Percentiles rank a stretch among this genome's conserved stretches.
Conservation (phyloP, 2,113 vertebrate genomes). For the Parus major region DNA sequence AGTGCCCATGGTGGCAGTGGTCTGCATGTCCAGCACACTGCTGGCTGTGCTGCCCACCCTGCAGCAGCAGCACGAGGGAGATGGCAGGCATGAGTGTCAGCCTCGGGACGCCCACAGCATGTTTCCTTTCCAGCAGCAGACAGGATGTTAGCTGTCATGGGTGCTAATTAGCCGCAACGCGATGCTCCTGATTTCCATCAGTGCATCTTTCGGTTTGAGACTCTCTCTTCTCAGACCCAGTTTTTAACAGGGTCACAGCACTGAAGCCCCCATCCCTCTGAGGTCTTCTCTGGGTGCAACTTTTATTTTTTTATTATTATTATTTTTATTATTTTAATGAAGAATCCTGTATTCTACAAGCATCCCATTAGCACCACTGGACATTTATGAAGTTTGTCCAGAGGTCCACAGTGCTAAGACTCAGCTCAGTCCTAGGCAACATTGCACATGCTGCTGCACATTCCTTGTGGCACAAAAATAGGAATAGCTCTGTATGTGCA, state of each 20-base stretch:
- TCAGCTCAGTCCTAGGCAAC: background rate
- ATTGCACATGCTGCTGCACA: background rate
- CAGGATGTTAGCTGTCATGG: conserved; percentile 52
- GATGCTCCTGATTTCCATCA: background rate
- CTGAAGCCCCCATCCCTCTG: background rate
- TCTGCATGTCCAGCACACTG: rapidly evolving
- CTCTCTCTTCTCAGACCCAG: background rate
- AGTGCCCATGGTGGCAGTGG: background rate
- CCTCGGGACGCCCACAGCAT: background rate
- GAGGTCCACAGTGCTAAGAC: background rate
- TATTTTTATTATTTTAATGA: background rate
- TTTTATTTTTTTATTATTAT: background rate
- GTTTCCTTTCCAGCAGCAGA: conserved; percentile 46
- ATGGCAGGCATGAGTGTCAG: background rate
- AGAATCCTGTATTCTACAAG: background rate
- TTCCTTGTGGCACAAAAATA: background rate
- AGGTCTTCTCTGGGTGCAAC: background rate
- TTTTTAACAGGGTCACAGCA: background rate
- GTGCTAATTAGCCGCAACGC: background rate
- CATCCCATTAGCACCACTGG: background rate
- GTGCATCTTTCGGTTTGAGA: background rate
- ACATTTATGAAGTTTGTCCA: background rate
- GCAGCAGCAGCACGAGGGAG: rapidly evolving
- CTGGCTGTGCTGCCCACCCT: background rate
- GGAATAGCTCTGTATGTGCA: background rate